Conservation (phyloP, 2,888 invertebrate species). For the Pseudococcus viburni region DNA sequence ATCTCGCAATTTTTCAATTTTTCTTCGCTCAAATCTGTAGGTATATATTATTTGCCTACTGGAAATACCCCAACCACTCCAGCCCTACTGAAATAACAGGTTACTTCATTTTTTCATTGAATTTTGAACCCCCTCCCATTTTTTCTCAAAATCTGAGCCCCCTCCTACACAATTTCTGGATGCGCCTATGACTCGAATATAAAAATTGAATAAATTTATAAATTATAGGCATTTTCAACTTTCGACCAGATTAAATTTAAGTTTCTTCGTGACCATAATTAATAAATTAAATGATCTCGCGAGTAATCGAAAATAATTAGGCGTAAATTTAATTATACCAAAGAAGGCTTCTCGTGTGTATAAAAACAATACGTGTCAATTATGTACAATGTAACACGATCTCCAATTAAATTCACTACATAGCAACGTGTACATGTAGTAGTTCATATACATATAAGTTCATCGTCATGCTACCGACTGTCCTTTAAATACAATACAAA, state of each 20-base stretch:
- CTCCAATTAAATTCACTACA: neutral
- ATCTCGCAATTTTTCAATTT: too few relatives aligned
- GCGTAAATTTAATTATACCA: neutral
- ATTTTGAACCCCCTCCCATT: too few relatives aligned
- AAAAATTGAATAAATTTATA: too few relatives aligned
- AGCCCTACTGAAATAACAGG: too few relatives aligned
- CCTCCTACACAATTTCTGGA: too few relatives aligned
- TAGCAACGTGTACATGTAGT: neutral
- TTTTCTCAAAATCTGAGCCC: too few relatives aligned
- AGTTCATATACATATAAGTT: neutral
- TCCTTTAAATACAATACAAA: neutral
- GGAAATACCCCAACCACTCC: too few relatives aligned
- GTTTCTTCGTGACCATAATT: too few relatives aligned
- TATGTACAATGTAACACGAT: slow-evolving; percentile 1
- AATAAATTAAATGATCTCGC: neutral
- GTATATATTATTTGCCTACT: too few relatives aligned
- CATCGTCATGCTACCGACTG: neutral
- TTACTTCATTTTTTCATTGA: too few relatives aligned
- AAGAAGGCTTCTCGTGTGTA: neutral
- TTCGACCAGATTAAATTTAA: neutral
- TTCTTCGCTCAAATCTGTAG: too few relatives aligned
- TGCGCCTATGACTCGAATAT: too few relatives aligned
- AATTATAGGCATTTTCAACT: neutral
- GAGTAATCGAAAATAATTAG: slow-evolving; percentile 1
- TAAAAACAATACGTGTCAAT: slow-evolving; percentile 26